phyloP scores from a whole-genome alignment of 53 echinoderm and acorn worm genomes.

The Holothuria leucospilota region DNA sequence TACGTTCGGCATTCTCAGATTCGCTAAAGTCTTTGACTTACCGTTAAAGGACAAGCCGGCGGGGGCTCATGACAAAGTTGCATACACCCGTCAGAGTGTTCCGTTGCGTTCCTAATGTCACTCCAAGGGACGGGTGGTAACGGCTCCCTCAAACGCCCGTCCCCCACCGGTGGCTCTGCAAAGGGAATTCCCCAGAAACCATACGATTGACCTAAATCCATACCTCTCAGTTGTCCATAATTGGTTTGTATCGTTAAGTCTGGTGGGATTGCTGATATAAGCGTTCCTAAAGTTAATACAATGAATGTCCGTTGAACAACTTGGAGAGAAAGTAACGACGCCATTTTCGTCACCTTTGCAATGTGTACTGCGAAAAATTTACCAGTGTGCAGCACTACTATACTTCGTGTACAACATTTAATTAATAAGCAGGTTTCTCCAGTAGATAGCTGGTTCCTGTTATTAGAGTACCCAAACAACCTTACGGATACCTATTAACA shows the following conservation, averaged over 20 bases:
- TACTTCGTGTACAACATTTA: no score
- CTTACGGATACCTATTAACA: no score
- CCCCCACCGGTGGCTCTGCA: constrained; percentile 45
- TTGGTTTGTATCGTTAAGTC: constrained; percentile 30
- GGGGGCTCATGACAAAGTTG: constrained; percentile 47
- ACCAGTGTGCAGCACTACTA: no score
- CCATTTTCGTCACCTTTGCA: no score
- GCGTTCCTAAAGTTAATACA: background rate
- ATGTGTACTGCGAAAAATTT: no score
- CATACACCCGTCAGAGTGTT: constrained; percentile 38
- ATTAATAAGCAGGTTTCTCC: no score
- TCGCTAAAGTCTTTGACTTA: background rate
- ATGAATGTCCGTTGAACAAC: background rate
- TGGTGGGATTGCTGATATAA: background rate
- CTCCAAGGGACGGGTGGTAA: background rate
- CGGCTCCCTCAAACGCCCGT: constrained; percentile 34
- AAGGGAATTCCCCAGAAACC: constrained; percentile 57
- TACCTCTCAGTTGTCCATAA: constrained; percentile 35
- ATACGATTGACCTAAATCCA: constrained; percentile 37
- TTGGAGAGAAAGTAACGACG: no score
- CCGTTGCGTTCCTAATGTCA: constrained; percentile 18
- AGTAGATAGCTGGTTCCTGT: no score
- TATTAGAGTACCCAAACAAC: no score
- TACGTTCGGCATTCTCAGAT: no score
- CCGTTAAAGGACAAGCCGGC: constrained; percentile 28